Evolutionary conservation across 2,888 invertebrate genomes (phyloP).

Genomic region (Synanthedon formicaeformis): DNA sequence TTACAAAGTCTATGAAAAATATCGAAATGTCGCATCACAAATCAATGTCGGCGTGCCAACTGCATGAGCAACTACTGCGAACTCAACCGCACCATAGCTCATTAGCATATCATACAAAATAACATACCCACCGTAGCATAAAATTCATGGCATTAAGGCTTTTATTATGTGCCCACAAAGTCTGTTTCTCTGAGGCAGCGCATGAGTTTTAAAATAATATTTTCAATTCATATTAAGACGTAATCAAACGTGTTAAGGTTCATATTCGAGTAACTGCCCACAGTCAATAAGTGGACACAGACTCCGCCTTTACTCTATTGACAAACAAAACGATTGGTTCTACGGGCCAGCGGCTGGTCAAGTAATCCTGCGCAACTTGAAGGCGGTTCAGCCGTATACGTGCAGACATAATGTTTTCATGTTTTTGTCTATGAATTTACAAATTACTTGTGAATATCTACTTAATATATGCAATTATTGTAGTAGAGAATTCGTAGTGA

Average conservation of each 20-base stretch:
- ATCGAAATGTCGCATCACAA: constrained; percentile 37
- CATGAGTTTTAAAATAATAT: neutral
- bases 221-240: neutral
- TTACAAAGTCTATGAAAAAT: neutral
- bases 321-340: constrained; percentile 59
- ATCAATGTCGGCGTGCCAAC: constrained; percentile 60
- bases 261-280: constrained; percentile 3
- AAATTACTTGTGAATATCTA: no score
- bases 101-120: constrained; percentile 61
- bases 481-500: no score
- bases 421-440: neutral
- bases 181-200: neutral
- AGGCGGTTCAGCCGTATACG: constrained; percentile 20
- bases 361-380: constrained; percentile 59
- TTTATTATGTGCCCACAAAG: constrained; percentile 19
- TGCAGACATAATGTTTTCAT: neutral
- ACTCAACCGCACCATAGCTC: constrained; percentile 59
- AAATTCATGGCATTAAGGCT: constrained; percentile 19
- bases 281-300: constrained; percentile 18
- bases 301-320: constrained; percentile 51
- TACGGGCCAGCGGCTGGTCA: constrained; percentile 25
- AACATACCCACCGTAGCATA: constrained; percentile 37
- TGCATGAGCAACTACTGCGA: constrained; percentile 62
- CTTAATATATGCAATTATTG: no score
- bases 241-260: neutral